These are phyloP conservation scores for Sakesphorus luctuosus DNA, from an alignment of 2,113 vertebrate genomes.

Conservation along the genomic window DNA sequence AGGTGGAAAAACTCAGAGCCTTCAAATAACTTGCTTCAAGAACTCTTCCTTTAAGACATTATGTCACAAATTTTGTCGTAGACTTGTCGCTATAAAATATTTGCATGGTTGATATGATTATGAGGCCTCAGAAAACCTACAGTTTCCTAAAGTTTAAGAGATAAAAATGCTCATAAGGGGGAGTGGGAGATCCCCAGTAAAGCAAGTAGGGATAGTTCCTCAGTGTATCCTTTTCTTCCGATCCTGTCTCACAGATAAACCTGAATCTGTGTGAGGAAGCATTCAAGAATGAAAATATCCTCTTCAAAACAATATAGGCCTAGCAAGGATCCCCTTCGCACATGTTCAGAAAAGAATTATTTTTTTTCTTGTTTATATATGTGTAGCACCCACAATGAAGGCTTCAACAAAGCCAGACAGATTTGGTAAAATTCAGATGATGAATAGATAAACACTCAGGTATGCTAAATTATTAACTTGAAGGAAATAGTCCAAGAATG, in stretches of 20 bases:
- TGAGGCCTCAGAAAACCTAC: background rate
- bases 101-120: background rate
- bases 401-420: background rate
- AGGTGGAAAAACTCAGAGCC: background rate
- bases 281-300: background rate
- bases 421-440: background rate
- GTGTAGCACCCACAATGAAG: background rate
- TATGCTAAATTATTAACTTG: slow-evolving; percentile 51
- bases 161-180: background rate
- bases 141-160: background rate
- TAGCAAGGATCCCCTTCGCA: background rate
- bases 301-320: background rate
- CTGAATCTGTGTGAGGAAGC: background rate
- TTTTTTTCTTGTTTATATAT: background rate
- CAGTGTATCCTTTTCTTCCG: background rate
- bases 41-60: background rate
- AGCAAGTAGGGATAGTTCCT: background rate
- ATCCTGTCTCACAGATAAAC: background rate
- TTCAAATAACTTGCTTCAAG: background rate
- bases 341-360: background rate
- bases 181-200: background rate
- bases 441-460: background rate
- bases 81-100: background rate
- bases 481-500: slow-evolving; percentile 9
- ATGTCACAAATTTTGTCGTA: background rate